phyloP scores from a whole-genome alignment of 2,797 vertebrate species.

The Tapirus indicus region DNA sequence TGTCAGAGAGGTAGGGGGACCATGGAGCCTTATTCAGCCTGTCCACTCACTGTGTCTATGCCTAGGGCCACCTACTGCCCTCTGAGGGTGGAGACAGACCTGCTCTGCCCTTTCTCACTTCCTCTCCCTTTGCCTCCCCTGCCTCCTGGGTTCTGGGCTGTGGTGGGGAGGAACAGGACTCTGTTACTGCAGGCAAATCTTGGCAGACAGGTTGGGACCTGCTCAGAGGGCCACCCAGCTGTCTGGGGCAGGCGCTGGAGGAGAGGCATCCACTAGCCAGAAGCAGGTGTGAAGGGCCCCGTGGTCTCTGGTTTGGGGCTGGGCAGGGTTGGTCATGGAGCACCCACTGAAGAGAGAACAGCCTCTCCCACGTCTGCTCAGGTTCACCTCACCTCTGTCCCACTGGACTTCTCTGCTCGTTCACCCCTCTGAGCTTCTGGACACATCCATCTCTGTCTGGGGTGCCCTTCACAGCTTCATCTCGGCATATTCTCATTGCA shows the following conservation, averaged over 20 bases:
- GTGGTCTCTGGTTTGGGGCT: neutral
- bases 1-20: neutral
- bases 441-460: accelerated
- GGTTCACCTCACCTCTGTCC: neutral
- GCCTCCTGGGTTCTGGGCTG: neutral
- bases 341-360: neutral
- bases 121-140: neutral
- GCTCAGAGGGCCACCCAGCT: neutral
- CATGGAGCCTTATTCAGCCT: neutral
- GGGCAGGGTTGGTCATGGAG: neutral
- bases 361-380: neutral
- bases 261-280: neutral
- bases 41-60: neutral
- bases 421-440: neutral
- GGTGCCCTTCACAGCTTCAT: neutral
- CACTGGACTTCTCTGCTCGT: accelerated
- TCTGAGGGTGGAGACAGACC: neutral
- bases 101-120: neutral
- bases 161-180: neutral
- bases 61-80: neutral
- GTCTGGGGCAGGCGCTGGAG: neutral
- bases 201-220: neutral
- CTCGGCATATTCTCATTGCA: neutral
- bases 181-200: neutral
- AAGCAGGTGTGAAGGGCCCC: neutral